Evolutionary conservation across 1,140 invertebrate genomes (phyloP).

Genomic region (Pseudomyrmex gracilis): DNA sequence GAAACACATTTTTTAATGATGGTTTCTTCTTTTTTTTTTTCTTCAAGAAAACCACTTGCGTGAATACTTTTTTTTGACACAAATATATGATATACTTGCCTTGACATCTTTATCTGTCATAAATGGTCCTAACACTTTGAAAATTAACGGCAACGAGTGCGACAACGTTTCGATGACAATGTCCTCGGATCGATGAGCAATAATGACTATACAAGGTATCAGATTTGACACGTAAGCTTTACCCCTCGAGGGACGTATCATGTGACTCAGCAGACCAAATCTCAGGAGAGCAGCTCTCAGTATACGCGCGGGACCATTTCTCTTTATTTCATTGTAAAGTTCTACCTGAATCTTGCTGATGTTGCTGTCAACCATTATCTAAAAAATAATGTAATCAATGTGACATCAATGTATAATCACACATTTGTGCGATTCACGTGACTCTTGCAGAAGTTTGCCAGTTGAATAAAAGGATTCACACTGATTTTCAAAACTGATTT

Average conservation of each 20-base stretch:
- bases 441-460: too few relatives aligned
- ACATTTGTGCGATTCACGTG: too few relatives aligned
- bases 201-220: slow-evolving; percentile 89
- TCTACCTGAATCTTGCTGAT: slow-evolving; percentile 91
- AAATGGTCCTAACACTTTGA: slow-evolving; percentile 90
- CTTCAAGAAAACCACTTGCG: too few relatives aligned
- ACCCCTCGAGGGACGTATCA: slow-evolving; percentile 90
- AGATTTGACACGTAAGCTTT: slow-evolving; percentile 91
- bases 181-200: slow-evolving; percentile 90
- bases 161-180: slow-evolving; percentile 90
- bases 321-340: slow-evolving; percentile 93
- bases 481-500: too few relatives aligned
- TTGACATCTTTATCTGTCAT: slow-evolving; percentile 91
- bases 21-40: too few relatives aligned
- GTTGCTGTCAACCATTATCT: slow-evolving; percentile 88
- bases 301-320: slow-evolving; percentile 89
- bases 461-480: too few relatives aligned
- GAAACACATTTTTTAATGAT: slow-evolving; percentile 55
- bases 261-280: slow-evolving; percentile 90
- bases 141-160: slow-evolving; percentile 89
- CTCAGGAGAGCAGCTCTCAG: slow-evolving; percentile 90
- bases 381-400: slow-evolving; percentile 49
- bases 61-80: slow-evolving; percentile 39
- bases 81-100: slow-evolving; percentile 82
- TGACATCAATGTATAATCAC: too few relatives aligned